phyloP scores from a whole-genome alignment of 53 echinoderm and acorn worm species.

The Paelopatides confundens region DNA sequence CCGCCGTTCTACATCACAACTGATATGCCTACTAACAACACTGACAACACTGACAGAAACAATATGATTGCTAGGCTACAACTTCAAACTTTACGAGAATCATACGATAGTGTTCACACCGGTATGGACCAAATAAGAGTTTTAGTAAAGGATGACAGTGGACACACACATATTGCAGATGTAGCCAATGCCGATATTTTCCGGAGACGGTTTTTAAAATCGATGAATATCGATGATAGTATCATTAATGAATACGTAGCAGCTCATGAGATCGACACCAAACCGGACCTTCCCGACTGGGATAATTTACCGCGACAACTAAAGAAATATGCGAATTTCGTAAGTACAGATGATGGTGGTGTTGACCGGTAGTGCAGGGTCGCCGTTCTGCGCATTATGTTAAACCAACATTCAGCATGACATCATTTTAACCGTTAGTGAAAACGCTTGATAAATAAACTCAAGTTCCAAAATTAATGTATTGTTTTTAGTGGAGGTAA shows the following conservation, averaged over 20 bases:
- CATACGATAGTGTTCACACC: not conserved
- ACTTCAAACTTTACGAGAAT: not conserved
- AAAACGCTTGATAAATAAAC: no score
- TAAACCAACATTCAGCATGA: no score
- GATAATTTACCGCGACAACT: not conserved
- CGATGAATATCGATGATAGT: not conserved
- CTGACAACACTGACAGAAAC: not conserved
- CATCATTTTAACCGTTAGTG: no score
- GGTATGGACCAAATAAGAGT: not conserved
- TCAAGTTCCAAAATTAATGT: no score
- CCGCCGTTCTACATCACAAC: no score
- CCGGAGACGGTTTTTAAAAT: not conserved
- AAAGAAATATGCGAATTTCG: constrained; percentile 1
- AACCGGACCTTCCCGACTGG: constrained; percentile 6
- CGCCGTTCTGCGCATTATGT: not conserved
- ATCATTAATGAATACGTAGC: not conserved
- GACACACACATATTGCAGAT: not conserved
- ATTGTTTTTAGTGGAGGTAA: no score
- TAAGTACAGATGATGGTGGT: not conserved
- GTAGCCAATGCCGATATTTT: not conserved
- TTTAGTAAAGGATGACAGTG: not conserved
- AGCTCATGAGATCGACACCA: not conserved
- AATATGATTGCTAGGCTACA: not conserved
- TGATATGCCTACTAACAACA: not conserved
- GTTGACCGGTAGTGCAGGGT: no score